Conservation (phyloP, 1,140 invertebrate species). For the Brachionus koreanus region DNA sequence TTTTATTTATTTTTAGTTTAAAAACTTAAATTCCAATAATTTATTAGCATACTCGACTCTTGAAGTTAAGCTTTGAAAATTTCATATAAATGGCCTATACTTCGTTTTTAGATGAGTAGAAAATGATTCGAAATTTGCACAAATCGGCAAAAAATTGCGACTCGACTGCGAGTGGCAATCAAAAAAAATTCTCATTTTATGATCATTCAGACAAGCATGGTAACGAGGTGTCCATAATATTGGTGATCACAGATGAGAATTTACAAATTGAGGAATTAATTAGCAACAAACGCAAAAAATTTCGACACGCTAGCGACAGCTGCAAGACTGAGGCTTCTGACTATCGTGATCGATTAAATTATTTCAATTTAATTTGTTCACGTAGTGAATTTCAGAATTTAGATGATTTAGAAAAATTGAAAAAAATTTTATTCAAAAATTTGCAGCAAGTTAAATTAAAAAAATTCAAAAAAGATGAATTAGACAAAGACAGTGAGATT, state of each 20-base stretch:
- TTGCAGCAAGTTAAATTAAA: neutral
- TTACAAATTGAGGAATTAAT: neutral
- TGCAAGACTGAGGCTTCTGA: neutral
- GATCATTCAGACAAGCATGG: neutral
- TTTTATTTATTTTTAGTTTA: neutral
- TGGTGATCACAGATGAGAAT: conserved; percentile 24
- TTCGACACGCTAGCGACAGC: neutral
- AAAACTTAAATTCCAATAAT: neutral
- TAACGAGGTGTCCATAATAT: conserved; percentile 10
- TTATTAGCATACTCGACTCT: neutral
- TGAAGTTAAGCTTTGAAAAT: neutral
- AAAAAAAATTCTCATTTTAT: neutral
- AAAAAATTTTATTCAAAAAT: conserved; percentile 8
- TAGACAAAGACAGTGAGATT: neutral
- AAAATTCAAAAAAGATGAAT: conserved; percentile 13
- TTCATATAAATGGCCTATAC: no score
- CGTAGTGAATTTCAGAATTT: neutral
- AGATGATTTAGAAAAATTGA: neutral
- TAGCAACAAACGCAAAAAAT: neutral
- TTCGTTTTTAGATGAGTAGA: neutral
- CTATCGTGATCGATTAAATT: neutral
- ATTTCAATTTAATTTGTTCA: conserved; percentile 2
- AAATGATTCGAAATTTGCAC: conserved; percentile 7
- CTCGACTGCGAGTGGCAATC: neutral
- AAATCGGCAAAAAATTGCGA: neutral